Evolutionary conservation across 2,888 invertebrate genomes (phyloP).

Genomic region (Pterostichus madidus): DNA sequence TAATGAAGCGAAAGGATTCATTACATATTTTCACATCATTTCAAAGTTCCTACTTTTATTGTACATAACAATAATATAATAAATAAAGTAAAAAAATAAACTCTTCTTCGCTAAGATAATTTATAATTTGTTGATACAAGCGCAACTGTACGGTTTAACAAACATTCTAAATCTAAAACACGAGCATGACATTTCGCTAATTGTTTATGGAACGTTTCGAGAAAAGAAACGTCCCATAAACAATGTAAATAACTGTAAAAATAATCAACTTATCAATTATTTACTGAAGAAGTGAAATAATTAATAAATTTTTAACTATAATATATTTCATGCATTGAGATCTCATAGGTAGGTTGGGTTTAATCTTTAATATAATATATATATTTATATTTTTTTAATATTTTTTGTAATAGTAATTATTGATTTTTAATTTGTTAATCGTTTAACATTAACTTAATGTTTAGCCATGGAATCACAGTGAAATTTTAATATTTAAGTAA

Average conservation of each 20-base stretch:
- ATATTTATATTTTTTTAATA: slow-evolving; percentile 73
- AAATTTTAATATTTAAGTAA: slow-evolving; percentile 73
- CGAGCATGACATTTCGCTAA: slow-evolving; percentile 68
- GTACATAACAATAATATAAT: slow-evolving; percentile 65
- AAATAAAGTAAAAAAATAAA: slow-evolving; percentile 67
- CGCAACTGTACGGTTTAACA: slow-evolving; percentile 68
- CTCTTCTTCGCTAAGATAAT: slow-evolving; percentile 39
- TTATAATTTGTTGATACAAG: slow-evolving; percentile 58
- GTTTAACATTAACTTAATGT: slow-evolving; percentile 74
- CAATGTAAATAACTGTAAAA: slow-evolving; percentile 71
- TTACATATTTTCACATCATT: slow-evolving; percentile 34
- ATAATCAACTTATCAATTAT: slow-evolving; percentile 70
- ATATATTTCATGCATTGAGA: slow-evolving; percentile 77
- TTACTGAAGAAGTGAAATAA: slow-evolving; percentile 65
- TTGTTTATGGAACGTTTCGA: slow-evolving; percentile 68
- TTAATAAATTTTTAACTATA: slow-evolving; percentile 68
- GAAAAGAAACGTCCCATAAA: slow-evolving; percentile 74
- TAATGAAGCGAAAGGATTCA: slow-evolving; percentile 22
- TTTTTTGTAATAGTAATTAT: slow-evolving; percentile 69
- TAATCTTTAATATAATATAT: slow-evolving; percentile 74
- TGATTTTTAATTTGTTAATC: slow-evolving; percentile 68
- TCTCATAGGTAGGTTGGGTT: slow-evolving; percentile 77
- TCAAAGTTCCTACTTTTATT: slow-evolving; percentile 43
- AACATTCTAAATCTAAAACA: slow-evolving; percentile 70
- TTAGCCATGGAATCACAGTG: slow-evolving; percentile 78